Conservation (phyloP, 2,888 invertebrate genomes). For the Agrochola litura region DNA sequence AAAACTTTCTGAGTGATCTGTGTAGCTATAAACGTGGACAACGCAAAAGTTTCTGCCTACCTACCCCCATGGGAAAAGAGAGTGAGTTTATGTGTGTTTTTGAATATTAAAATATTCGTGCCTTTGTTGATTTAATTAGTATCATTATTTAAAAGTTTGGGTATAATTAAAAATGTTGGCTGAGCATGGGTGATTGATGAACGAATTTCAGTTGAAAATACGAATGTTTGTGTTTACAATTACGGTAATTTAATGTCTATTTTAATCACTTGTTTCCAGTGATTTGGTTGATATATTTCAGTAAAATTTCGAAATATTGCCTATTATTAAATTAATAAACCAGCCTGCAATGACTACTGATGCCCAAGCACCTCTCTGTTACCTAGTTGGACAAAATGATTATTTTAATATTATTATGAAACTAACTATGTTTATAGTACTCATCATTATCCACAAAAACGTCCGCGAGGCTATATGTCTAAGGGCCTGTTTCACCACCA, state of each 20-base stretch:
- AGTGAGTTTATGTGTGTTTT: background rate
- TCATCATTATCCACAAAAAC: too few relatives aligned
- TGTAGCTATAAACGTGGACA: too few relatives aligned
- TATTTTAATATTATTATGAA: background rate
- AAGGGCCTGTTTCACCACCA: too few relatives aligned
- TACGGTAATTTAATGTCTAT: constrained; percentile 20
- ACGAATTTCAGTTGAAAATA: constrained; percentile 8
- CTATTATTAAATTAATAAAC: background rate
- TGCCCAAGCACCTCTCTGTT: too few relatives aligned
- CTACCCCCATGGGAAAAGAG: background rate
- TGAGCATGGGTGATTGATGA: constrained; percentile 32
- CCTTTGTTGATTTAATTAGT: constrained; percentile 20
- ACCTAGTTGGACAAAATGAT: background rate
- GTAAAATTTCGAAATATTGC: background rate
- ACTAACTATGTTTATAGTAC: too few relatives aligned
- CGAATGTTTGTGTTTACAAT: constrained; percentile 12
- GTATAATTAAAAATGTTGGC: constrained; percentile 45
- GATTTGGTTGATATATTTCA: background rate
- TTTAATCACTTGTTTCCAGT: background rate
- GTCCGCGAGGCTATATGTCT: too few relatives aligned
- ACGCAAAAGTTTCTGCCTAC: background rate
- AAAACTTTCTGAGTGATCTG: too few relatives aligned
- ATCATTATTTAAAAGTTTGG: constrained; percentile 13
- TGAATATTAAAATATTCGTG: constrained; percentile 22
- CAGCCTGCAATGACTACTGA: background rate